A percentile compares a stretch with the other conserved stretches of the same genome.
Conservation (phyloP, 2,888 invertebrate genomes). For the Asteroscopus sphinx region DNA sequence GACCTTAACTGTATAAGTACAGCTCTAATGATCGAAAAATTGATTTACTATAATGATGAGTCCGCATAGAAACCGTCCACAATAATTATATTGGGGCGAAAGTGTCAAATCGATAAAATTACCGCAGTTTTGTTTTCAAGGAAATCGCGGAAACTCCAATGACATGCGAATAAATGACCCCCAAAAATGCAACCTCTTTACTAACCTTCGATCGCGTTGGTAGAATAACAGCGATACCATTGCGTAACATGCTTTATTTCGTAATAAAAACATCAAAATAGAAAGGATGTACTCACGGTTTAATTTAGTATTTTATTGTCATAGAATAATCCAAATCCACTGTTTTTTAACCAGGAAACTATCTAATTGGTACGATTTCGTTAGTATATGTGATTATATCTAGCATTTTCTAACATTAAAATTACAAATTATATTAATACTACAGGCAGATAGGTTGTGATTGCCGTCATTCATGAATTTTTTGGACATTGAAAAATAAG, state of each 20-base stretch:
- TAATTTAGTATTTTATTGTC: constrained; percentile 77
- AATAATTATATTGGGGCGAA: constrained; percentile 74
- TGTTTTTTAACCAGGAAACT: constrained; percentile 75
- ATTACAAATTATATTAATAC: constrained; percentile 76
- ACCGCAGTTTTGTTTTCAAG: constrained; percentile 88
- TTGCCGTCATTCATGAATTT: constrained; percentile 86
- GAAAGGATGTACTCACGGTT: constrained; percentile 69
- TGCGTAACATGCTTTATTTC: constrained; percentile 55
- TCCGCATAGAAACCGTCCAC: constrained; percentile 76
- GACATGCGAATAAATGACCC: constrained; percentile 30
- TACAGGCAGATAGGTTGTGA: constrained; percentile 78
- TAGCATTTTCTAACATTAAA: constrained; percentile 83
- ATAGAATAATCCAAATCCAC: constrained; percentile 74
- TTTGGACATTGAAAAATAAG: constrained; percentile 77
- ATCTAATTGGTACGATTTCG: constrained; percentile 82
- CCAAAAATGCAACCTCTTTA: constrained; percentile 27
- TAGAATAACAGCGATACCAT: constrained; percentile 49
- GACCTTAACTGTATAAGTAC: constrained; percentile 34
- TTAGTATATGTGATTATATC: constrained; percentile 70
- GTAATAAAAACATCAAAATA: constrained; percentile 67
- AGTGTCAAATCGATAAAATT: constrained; percentile 89
- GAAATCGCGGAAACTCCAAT: constrained; percentile 61
- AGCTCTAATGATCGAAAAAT: constrained; percentile 54
- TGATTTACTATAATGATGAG: constrained; percentile 66
- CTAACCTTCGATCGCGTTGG: constrained; percentile 10